Conservation (phyloP, 1,140 invertebrate genomes). For the Oscheius sp. region DNA sequence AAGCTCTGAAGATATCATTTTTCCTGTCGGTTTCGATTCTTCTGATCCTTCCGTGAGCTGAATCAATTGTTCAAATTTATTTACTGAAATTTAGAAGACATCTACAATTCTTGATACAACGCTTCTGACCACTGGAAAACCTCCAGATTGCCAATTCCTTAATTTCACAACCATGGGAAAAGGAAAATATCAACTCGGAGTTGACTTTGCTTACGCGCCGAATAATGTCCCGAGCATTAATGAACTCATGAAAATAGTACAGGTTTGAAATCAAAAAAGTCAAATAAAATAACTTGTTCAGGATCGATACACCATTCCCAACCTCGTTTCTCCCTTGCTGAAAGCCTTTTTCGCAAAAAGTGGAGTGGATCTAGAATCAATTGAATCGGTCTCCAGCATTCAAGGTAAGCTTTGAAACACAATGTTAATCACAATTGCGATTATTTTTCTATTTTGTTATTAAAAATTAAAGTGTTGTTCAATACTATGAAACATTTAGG, state of each 20-base stretch:
- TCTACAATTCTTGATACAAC: not conserved
- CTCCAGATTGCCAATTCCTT: conserved; percentile 40
- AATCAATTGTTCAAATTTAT: not conserved
- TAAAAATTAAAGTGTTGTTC: not conserved
- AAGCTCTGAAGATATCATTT: conserved; percentile 43
- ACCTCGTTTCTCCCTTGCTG: not conserved
- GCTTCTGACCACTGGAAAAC: not conserved
- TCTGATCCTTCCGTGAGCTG: conserved; percentile 22
- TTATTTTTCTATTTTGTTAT: not conserved
- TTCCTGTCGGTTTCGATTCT: not conserved
- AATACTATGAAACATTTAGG: conserved; percentile 27
- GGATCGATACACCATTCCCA: not conserved
- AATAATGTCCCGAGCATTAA: conserved; percentile 40
- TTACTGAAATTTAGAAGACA: not conserved
- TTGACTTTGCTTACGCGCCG: conserved; percentile 46
- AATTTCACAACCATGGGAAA: conserved; percentile 21
- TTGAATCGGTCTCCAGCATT: too few species aligned
- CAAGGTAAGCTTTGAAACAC: too few species aligned
- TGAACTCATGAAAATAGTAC: conserved; percentile 43
- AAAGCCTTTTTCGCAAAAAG: not conserved
- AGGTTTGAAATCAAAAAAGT: conserved; percentile 17
- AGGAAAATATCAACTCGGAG: conserved; percentile 15
- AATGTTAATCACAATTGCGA: not conserved
- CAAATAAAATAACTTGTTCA: not conserved
- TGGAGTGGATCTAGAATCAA: not conserved